A percentile compares a stretch with the other conserved stretches of the same genome.
Conservation (phyloP, 2,888 invertebrate species). For the Acleris emargana region DNA sequence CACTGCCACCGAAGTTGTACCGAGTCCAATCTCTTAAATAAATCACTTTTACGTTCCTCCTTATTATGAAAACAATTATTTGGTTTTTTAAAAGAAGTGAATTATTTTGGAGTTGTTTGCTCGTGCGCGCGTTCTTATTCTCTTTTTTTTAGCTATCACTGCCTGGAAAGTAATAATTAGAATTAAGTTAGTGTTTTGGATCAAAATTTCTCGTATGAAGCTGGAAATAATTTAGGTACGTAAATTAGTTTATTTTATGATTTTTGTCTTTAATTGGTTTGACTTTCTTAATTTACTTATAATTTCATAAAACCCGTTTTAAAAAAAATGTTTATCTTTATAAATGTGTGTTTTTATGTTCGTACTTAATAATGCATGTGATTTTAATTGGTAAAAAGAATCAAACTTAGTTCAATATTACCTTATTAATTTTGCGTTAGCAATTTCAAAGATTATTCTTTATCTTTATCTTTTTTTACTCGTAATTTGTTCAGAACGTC, state of each 20-base stretch:
- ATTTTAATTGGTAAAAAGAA: too few species aligned
- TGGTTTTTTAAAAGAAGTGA: neutral
- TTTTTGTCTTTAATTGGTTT: neutral
- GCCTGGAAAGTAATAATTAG: conserved; percentile 34
- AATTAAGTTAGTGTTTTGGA: conserved; percentile 21
- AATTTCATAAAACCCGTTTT: too few species aligned
- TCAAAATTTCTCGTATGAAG: conserved; percentile 12
- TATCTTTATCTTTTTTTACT: too few species aligned
- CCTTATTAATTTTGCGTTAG: too few species aligned
- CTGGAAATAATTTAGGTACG: conserved; percentile 23
- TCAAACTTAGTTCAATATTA: too few species aligned
- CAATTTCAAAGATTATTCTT: too few species aligned
- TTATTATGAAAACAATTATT: neutral
- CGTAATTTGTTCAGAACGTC: too few species aligned
- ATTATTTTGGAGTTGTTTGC: conserved; percentile 19
- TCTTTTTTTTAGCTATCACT: conserved; percentile 31
- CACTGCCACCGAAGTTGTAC: conserved; percentile 28
- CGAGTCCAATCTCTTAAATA: conserved; percentile 19
- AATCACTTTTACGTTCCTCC: neutral
- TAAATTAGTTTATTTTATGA: neutral
- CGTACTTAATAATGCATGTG: too few species aligned
- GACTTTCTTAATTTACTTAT: neutral
- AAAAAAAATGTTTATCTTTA: too few species aligned
- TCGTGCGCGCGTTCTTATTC: conserved; percentile 10
- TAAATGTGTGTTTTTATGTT: too few species aligned